Evolutionary conservation across 37 sponge, comb jelly and placozoan genomes (phyloP).

Genomic region (Crambe crambe): DNA sequence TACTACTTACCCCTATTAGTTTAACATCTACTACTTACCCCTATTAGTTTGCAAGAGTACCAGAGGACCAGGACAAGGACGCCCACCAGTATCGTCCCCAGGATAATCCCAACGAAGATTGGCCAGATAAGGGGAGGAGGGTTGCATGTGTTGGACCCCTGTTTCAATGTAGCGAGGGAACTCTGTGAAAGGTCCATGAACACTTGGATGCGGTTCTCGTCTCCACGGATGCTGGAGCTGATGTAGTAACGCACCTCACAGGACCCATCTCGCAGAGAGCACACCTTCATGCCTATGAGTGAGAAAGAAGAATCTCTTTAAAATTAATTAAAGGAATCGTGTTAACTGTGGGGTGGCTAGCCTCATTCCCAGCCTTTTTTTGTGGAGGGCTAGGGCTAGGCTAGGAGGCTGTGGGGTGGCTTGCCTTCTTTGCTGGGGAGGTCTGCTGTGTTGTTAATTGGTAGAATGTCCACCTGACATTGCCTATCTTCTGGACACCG

Average conservation of each 20-base stretch:
- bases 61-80: constrained; percentile 41
- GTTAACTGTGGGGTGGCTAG: background rate
- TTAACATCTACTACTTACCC: constrained; percentile 38
- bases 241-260: constrained; percentile 44
- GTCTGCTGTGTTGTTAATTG: background rate
- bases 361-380: too few species aligned
- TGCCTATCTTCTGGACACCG: background rate
- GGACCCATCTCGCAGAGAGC: constrained; percentile 15
- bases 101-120: constrained; percentile 48
- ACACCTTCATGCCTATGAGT: constrained; percentile 22
- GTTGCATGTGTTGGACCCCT: constrained; percentile 21
- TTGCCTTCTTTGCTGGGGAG: background rate
- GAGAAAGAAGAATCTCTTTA: background rate
- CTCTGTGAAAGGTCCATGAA: constrained; percentile 33
- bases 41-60: constrained; percentile 29
- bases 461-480: background rate
- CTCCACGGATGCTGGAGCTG: background rate
- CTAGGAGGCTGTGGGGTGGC: too few species aligned
- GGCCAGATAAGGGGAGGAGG: constrained; percentile 29
- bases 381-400: too few species aligned
- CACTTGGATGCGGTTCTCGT: constrained; percentile 11
- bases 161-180: background rate
- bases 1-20: too few species aligned
- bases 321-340: background rate
- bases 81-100: constrained; percentile 51